Evolutionary conservation across 2,113 vertebrate species (phyloP), one percentile per base, ranked within the genome.

Genomic region (Puffinus mauretanicus): DNA sequence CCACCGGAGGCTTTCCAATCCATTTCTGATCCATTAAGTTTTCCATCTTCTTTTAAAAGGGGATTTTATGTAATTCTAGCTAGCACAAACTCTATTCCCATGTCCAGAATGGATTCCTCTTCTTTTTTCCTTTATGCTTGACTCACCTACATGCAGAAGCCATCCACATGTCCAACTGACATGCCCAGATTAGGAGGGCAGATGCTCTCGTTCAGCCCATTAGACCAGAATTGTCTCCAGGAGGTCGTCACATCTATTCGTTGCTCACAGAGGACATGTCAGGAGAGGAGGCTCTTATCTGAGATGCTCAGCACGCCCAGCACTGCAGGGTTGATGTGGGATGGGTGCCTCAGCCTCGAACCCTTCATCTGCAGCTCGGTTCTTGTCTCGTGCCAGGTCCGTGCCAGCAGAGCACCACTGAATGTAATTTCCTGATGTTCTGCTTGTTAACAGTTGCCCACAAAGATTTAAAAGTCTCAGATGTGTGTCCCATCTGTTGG

Each of bases 401-500:
- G 7, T 86, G 89, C 91, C 93, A 93, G 86, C 81, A 72, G 54
- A 92, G 13, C 22, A 1, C 66, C 38, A 6, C 60, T 51, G 94
- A 91, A 75, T 70, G 65, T 21, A 52, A 82, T 84, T 91, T 92
- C 84, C 89, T 21, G 25, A 57, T 54, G 70, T 91, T 97, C 91
- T 92, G 95, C 93, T 82, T 65, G n/a, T 95, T 94, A 95, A 85
- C 57, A 9, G 75, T 69, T 95, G 77, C 89, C 89, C 93, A 94
- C 89, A 91, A 87, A 82, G 81, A 91, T 85, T 90, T 84, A 38
- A 46, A 91, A 82, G 84, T 29, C 94, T 95, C 91, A 94, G 91
- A 94, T 93, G 58, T 94, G 93, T 44, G 58, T 95, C 94, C 96
- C 94, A 82, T 80, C 91, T 70, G 66, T 80, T 94, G 93, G 81